Evolutionary conservation across 2,888 invertebrate genomes (phyloP).

Genomic region (Synergus japonicus): DNA sequence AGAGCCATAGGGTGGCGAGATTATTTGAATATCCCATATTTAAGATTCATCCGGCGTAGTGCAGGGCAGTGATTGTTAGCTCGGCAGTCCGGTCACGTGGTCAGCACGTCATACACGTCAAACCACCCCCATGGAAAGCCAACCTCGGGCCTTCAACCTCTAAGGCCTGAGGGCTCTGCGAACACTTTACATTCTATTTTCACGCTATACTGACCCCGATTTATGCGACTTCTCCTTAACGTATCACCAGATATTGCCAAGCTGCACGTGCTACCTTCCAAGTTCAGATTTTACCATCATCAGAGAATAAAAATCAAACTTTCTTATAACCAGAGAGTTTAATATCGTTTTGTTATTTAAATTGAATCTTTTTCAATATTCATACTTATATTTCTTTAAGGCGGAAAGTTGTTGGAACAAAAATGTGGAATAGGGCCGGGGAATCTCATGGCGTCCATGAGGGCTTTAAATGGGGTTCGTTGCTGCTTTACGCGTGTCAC

Average conservation of each 20-base stretch:
- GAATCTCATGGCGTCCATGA: constrained; percentile 40
- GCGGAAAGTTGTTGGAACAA: background rate
- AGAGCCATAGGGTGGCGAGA: constrained; percentile 50
- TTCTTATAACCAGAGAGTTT: background rate
- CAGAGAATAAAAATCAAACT: background rate
- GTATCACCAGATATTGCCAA: constrained; percentile 71
- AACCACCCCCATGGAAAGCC: constrained; percentile 62
- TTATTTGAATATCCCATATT: constrained; percentile 76
- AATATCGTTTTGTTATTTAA: background rate
- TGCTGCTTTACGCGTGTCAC: constrained; percentile 74
- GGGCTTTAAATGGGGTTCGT: constrained; percentile 52
- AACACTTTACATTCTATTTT: constrained; percentile 76
- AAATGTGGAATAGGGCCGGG: background rate
- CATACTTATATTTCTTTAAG: too few relatives aligned
- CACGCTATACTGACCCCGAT: constrained; percentile 75
- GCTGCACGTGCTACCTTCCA: constrained; percentile 63
- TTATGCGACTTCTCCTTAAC: constrained; percentile 72
- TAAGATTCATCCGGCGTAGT: constrained; percentile 75
- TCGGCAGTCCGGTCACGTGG: constrained; percentile 75
- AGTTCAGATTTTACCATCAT: background rate
- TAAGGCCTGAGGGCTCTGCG: constrained; percentile 58
- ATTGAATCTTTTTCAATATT: too few relatives aligned
- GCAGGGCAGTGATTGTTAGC: constrained; percentile 74
- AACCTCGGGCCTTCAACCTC: constrained; percentile 43
- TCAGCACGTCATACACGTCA: constrained; percentile 77